Evolutionary conservation across 2,113 vertebrate genomes (phyloP).

Genomic region (Phoxinus phoxinus): DNA sequence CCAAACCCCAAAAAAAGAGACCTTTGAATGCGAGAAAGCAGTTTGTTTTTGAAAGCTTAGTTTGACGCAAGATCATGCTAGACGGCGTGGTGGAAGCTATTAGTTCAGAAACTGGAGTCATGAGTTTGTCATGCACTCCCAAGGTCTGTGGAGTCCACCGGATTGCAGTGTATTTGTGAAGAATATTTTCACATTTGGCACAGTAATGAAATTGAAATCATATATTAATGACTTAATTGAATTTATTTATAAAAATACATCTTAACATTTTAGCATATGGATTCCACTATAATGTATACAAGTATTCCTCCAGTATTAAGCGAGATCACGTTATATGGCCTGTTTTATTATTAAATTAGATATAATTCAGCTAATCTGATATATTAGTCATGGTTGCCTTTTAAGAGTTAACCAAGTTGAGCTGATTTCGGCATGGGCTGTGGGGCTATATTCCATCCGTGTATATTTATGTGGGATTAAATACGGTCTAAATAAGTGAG

Average conservation of each 20-base stretch:
- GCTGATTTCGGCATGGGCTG: neutral
- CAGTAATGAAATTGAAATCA: neutral
- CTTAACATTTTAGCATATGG: neutral
- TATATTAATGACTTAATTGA: neutral
- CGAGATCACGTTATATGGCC: neutral
- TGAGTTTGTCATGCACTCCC: constrained; percentile 24
- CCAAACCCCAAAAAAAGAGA: neutral
- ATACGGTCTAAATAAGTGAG: constrained; percentile 4
- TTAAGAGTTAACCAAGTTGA: neutral
- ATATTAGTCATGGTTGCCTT: neutral
- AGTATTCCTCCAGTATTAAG: neutral
- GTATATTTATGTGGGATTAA: neutral
- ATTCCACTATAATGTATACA: neutral
- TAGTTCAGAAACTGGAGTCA: constrained; percentile 30
- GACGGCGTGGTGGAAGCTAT: constrained; percentile 18
- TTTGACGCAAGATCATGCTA: constrained; percentile 7
- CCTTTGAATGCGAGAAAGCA: neutral
- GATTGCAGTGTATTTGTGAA: neutral
- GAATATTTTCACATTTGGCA: neutral
- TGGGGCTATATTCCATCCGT: neutral
- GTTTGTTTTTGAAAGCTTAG: constrained; percentile 17
- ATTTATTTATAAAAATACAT: constrained; percentile 25
- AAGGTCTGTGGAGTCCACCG: neutral
- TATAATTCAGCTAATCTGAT: neutral
- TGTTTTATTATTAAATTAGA: constrained; percentile 14